Base-by-base conservation (phyloP, 1,140 invertebrate species). In the Cotesia vestalis region DNA sequence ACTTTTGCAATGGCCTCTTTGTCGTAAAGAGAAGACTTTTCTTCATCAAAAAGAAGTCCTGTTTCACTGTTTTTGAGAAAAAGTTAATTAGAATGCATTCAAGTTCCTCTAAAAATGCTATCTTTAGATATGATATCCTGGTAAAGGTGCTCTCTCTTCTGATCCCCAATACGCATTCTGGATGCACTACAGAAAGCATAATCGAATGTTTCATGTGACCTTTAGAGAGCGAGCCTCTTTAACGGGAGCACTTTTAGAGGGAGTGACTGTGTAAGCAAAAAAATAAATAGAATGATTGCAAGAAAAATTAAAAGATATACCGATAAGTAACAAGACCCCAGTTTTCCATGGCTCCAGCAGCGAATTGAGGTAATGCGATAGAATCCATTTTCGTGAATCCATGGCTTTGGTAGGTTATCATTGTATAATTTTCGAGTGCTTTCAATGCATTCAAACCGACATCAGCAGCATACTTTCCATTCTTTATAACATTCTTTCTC, bases 331-430 rank as follows among this genome's bases (percentile, higher is more conserved):
- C 86, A 0, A 92, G 79, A 6, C 91, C 91, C 91, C 93, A 96
- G 84, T 95, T 94, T 81, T 95, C 94, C 93, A 96, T 95, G 34
- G 94, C 95, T 38, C 92, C 94, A 0, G 94, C 91, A 1, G 89
- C 87, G 84, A 96, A 97, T 74, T 94, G 90, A 2, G 93, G 92
- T 59, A 94, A 89, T 8, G 91, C 90, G 35, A 94, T 87, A 79
- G 93, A 89, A 78, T 93, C 90, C 76, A 89, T 78, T 79, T 91
- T 89, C 0, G 68, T 4, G 4, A 67, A 8, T 34, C 51, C 34
- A 46, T 20, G 51, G 4, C 88, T 51, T 27, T 36, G 0, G 68
- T 40, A 79, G 0, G 11, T 4, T 12, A 81, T 74, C 0, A 9
- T 17, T 0, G 78, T 85, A 61, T 75, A 84, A 0, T 73, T 3